Evolutionary conservation across 2,113 vertebrate species (phyloP).

Genomic region (Archocentrus centrarchus): DNA sequence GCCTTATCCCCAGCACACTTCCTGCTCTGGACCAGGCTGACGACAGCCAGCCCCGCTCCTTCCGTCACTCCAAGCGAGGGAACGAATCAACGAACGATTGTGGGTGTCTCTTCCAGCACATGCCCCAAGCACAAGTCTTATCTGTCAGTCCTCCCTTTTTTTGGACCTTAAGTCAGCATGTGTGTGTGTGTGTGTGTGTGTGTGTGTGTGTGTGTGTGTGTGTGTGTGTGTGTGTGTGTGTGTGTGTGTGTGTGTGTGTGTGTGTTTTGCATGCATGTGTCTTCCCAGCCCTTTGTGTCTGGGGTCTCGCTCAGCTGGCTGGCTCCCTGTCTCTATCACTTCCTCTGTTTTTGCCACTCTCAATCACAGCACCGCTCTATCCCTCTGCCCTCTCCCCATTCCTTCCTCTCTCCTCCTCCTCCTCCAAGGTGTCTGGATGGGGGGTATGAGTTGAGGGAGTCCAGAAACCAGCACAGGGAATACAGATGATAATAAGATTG

Average conservation of each 20-base stretch:
- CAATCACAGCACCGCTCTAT: slow-evolving; percentile 60
- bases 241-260: background rate
- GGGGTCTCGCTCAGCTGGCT: slow-evolving; percentile 68
- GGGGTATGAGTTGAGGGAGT: slow-evolving; percentile 64
- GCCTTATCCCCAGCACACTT: slow-evolving; percentile 98
- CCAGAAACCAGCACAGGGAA: slow-evolving; percentile 59
- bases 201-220: slow-evolving; percentile 21
- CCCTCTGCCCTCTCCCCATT: slow-evolving; percentile 59
- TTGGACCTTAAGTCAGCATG: slow-evolving; percentile 43
- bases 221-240: slow-evolving; percentile 6
- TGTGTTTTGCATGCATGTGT: slow-evolving; percentile 35
- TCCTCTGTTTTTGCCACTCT: slow-evolving; percentile 80
- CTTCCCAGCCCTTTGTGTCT: slow-evolving; percentile 75
- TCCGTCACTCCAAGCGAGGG: slow-evolving; percentile 75
- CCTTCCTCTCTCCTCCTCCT: background rate
- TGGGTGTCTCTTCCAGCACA: slow-evolving; percentile 62
- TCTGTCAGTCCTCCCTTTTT: slow-evolving; percentile 44
- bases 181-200: slow-evolving; percentile 30
- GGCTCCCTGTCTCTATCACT: slow-evolving; percentile 80
- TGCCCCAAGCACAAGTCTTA: slow-evolving; percentile 56
- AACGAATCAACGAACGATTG: slow-evolving; percentile 46
- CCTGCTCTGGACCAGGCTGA: slow-evolving; percentile 98
- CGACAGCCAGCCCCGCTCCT: slow-evolving; percentile 95
- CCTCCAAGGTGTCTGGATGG: slow-evolving; percentile 67
- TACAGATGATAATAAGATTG: slow-evolving; percentile 55